These are phyloP conservation scores for Varanus komodoensis DNA, from an alignment of 2,113 vertebrate species.

Conservation along the genomic window DNA sequence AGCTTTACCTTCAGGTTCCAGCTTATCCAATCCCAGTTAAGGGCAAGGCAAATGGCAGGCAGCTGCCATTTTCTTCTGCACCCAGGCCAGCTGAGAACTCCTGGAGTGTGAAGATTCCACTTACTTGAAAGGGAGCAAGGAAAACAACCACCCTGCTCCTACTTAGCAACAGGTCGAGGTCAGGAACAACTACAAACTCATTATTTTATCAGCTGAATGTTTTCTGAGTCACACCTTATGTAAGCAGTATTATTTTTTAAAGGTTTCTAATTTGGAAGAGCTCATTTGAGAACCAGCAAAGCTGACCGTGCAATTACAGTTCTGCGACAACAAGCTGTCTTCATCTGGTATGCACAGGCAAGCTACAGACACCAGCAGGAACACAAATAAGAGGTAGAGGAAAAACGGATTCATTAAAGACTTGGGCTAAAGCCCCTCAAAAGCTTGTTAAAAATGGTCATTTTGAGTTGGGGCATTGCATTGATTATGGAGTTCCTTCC, in stretches of 20 bases:
- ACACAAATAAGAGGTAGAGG: not conserved
- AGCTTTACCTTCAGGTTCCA: not conserved
- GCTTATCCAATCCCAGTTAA: not conserved
- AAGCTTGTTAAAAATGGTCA: not conserved
- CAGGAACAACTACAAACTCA: constrained; percentile 43
- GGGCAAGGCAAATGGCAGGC: not conserved
- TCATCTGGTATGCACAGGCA: constrained; percentile 25
- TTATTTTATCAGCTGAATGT: constrained; percentile 45
- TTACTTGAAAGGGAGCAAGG: constrained; percentile 10
- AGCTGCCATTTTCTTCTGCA: not conserved
- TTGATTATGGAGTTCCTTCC: not conserved
- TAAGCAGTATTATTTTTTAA: constrained; percentile 40
- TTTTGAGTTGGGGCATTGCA: not conserved
- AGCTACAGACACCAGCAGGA: constrained; percentile 21
- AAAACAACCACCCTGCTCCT: constrained; percentile 38
- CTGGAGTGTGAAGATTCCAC: not conserved
- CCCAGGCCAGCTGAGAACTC: no score
- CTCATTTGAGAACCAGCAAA: constrained; percentile 43
- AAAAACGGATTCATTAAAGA: not conserved
- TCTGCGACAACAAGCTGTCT: constrained; percentile 44
- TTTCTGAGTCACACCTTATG: constrained; percentile 51
- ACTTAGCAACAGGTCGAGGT: constrained; percentile 50
- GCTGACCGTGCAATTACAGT: constrained; percentile 33
- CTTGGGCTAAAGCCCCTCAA: not conserved
- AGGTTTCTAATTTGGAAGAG: constrained; percentile 49